Base-by-base conservation (phyloP, 2,888 invertebrate species). In the Drosophila pseudotakahashii region DNA sequence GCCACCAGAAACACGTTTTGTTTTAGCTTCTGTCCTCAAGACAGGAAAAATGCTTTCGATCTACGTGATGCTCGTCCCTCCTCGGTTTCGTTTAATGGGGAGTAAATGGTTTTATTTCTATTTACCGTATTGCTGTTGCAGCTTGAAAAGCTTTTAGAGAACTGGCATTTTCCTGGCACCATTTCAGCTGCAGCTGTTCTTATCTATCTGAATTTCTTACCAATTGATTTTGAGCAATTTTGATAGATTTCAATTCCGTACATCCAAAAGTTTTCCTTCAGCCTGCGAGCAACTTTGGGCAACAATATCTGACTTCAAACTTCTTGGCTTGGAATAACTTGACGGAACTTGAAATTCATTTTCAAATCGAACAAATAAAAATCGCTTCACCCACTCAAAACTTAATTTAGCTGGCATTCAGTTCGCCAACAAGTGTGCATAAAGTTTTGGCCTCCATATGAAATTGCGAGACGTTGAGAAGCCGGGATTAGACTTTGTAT, bases 71-170 rank as follows among this genome's bases (percentile, higher is more conserved):
- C 54, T 55, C 30, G 39, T 71, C 42, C 71, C 47, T 61, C 47
- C 48, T 19, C 9, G 32, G 32, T 14, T 72, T 13, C 69, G 14
- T 32, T 53, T 61, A 54, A 62, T 63, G 42, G 63, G 30, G 34
- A 73, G 64, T 10, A 54, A 63, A 73, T 73, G 54, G 64, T 51
- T 70, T 73, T 70, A 69, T 70, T 72, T 70, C 48, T 44, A 58
- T 68, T 53, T 69, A 44, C 44, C 57, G 42, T 11, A 3, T 7
- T 50, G 19, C 11, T 16, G 36, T n/a, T 63, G 30, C 58, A 41
- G 52, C 30, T 19, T 14, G 32, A 51, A 53, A 57, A 16, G 62
- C 52, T 52, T 41, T 66, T 23, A 42, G 47, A 23, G 23, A 48
- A 37, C 41, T 1, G 19, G 11, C 50, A 34, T 30, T 32, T 58